Conservation (phyloP, 2,888 invertebrate genomes). For the Phragmatobia fuliginosa region DNA sequence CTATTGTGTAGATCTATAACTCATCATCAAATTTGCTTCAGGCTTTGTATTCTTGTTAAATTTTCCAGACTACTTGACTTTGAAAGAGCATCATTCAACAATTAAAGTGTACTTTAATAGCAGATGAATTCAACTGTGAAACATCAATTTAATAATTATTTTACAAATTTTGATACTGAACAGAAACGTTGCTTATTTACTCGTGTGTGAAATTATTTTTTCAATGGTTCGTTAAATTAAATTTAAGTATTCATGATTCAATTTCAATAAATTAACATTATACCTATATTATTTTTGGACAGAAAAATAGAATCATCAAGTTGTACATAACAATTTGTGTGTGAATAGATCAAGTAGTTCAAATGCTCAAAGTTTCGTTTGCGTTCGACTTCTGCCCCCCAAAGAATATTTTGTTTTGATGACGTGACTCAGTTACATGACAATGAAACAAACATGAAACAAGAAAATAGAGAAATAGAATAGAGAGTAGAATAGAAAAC, state of each 20-base stretch:
- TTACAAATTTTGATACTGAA: conserved; percentile 39
- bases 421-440: too few species aligned
- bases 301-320: neutral
- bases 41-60: conserved; percentile 25
- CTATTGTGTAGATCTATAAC: neutral
- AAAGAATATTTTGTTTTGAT: too few species aligned
- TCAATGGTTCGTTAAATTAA: conserved; percentile 23
- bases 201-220: conserved; percentile 31
- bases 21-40: conserved; percentile 22
- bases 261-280: neutral
- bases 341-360: neutral
- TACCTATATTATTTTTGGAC: neutral
- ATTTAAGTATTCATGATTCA: neutral
- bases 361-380: neutral
- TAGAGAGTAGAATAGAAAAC: too few species aligned
- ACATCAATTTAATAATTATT: conserved; percentile 36
- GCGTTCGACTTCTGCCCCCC: neutral
- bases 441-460: too few species aligned
- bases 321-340: neutral
- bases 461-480: too few species aligned
- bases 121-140: conserved; percentile 26
- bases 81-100: conserved; percentile 34
- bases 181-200: conserved; percentile 23
- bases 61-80: conserved; percentile 36
- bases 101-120: conserved; percentile 36